Evolutionary conservation across 1,140 invertebrate genomes (phyloP).

Genomic region (Panagrolaimus sp.): DNA sequence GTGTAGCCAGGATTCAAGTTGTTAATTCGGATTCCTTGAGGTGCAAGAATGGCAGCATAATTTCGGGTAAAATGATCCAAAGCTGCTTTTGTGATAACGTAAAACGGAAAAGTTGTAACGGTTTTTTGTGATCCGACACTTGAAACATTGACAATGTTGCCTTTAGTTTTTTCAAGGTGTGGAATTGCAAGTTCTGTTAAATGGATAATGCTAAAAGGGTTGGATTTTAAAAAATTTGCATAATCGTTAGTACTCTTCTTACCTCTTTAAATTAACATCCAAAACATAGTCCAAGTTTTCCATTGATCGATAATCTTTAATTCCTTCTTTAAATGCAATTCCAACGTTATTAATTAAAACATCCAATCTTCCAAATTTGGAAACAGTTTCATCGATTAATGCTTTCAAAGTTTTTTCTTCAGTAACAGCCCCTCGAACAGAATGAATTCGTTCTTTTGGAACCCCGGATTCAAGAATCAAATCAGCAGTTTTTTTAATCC

Average conservation of each 20-base stretch:
- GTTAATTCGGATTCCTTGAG: conserved; percentile 75
- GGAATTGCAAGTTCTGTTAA: conserved; percentile 75
- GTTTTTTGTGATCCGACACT: conserved; percentile 75
- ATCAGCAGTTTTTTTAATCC: conserved; percentile 25
- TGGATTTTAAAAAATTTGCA: too few species aligned
- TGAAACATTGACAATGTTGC: conserved; percentile 74
- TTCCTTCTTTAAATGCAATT: background rate
- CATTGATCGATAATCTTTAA: conserved; percentile 62
- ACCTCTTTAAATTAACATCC: conserved; percentile 66
- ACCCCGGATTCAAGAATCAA: conserved; percentile 23
- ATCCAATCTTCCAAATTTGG: conserved; percentile 44
- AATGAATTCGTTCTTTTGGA: background rate
- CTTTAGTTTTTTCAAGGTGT: conserved; percentile 74
- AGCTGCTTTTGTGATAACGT: conserved; percentile 79
- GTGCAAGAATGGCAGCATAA: conserved; percentile 70
- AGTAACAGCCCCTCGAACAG: conserved; percentile 27
- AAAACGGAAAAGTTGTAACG: conserved; percentile 62
- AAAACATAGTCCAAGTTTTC: conserved; percentile 69
- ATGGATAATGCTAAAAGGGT: conserved; percentile 6
- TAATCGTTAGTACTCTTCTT: too few species aligned
- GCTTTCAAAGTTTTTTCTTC: conserved; percentile 21
- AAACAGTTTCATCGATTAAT: conserved; percentile 35
- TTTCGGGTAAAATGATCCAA: conserved; percentile 82
- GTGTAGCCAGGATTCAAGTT: conserved; percentile 65
- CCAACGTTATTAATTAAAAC: conserved; percentile 48